Conservation (phyloP, 2,113 vertebrate species). For the Phoxinus phoxinus region DNA sequence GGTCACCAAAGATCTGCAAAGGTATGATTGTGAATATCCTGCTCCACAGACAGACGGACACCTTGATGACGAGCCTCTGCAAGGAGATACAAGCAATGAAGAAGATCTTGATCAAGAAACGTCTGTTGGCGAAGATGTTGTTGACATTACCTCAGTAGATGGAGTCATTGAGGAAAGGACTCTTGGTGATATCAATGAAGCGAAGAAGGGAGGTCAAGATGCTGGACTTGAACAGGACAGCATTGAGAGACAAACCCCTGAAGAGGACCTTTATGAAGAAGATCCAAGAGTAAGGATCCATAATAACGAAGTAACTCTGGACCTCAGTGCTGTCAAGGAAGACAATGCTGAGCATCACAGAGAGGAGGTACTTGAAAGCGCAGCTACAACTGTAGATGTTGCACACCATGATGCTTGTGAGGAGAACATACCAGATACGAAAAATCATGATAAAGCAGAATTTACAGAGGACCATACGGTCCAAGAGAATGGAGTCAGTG, state of each 20-base stretch:
- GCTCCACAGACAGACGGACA: background rate
- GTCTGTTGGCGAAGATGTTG: background rate
- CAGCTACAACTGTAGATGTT: background rate
- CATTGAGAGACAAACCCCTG: constrained; percentile 8
- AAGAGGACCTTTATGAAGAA: background rate
- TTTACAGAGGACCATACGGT: background rate
- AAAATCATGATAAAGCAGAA: constrained; percentile 7
- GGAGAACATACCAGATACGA: background rate
- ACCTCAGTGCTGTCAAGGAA: background rate
- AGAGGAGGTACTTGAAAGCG: background rate
- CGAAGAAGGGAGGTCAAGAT: background rate
- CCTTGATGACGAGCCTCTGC: background rate
- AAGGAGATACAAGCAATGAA: background rate
- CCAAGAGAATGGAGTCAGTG: background rate
- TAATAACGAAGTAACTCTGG: background rate
- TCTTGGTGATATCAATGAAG: background rate
- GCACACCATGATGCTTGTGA: background rate
- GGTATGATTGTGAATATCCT: background rate
- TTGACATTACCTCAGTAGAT: background rate
- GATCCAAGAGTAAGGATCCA: background rate
- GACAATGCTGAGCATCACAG: background rate
- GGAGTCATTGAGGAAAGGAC: background rate
- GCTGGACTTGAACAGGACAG: background rate
- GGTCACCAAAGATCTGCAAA: constrained; percentile 17
- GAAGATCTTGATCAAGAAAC: background rate